A percentile compares a stretch with the other conserved stretches of the same genome.
phyloP scores from a whole-genome alignment of 2,113 vertebrate genomes.

The Chaetodon trifascialis region DNA sequence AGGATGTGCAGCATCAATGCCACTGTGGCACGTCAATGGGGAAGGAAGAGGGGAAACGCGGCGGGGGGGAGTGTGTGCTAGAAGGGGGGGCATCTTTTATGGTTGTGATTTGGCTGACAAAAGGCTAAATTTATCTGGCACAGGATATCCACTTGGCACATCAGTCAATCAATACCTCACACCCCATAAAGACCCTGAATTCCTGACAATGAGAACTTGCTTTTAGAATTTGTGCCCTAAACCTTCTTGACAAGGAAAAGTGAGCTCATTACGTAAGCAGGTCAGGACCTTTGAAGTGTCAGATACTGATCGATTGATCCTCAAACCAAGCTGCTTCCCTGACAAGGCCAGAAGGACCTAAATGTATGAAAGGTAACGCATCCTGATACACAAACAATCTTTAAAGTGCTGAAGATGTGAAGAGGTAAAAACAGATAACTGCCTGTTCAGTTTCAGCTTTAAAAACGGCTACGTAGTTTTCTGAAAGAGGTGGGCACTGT shows the following conservation, averaged over 20 bases:
- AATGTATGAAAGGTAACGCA: not conserved
- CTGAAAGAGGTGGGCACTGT: not conserved
- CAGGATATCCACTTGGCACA: constrained; percentile 4
- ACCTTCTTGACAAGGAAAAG: not conserved
- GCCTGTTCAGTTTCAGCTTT: not conserved
- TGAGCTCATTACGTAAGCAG: not conserved
- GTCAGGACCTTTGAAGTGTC: not conserved
- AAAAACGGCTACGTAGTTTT: not conserved
- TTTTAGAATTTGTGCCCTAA: not conserved
- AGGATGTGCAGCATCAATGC: constrained; percentile 74
- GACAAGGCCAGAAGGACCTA: not conserved
- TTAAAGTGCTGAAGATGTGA: not conserved
- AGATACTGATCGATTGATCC: not conserved
- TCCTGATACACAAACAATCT: not conserved
- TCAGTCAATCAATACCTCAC: not conserved
- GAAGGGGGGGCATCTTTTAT: constrained; percentile 19
- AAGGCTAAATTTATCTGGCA: constrained; percentile 55
- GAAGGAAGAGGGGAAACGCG: constrained; percentile 50
- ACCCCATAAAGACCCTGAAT: not conserved
- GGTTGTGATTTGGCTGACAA: constrained; percentile 43
- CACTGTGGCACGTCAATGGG: constrained; percentile 60
- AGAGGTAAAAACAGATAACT: not conserved
- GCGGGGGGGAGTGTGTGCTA: constrained; percentile 6
- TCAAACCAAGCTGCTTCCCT: not conserved
- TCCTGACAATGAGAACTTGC: not conserved